A percentile compares a stretch with the other conserved stretches of the same genome.
Conservation (phyloP, 1,140 invertebrate species). For the Heliothis virescens region DNA sequence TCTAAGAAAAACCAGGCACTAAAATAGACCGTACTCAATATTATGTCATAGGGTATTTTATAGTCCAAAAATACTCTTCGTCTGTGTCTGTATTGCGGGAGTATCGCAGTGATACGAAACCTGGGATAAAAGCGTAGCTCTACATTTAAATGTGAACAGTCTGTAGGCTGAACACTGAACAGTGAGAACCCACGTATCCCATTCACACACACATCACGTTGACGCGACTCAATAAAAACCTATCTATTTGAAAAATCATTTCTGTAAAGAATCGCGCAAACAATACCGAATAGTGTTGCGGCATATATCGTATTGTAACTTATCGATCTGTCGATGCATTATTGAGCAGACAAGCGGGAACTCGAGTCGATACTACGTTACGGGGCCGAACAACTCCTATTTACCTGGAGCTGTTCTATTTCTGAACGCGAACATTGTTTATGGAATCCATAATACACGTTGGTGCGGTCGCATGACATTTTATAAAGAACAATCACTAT, state of each 20-base stretch:
- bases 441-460: conserved; percentile 74
- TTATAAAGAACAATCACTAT: conserved; percentile 58
- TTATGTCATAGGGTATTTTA: too few relatives aligned
- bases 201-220: conserved; percentile 23
- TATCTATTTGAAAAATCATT: conserved; percentile 45
- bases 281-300: conserved; percentile 54
- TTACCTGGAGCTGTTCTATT: conserved; percentile 72
- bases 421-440: conserved; percentile 75
- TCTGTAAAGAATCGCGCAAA: conserved; percentile 42
- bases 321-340: conserved; percentile 78
- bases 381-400: conserved; percentile 59
- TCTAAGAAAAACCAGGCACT: too few relatives aligned
- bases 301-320: conserved; percentile 53
- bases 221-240: conserved; percentile 32
- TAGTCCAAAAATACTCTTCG: too few relatives aligned
- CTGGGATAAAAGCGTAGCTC: not conserved
- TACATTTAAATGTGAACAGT: too few relatives aligned
- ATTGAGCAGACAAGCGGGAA: conserved; percentile 69
- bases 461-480: conserved; percentile 65
- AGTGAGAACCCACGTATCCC: not conserved
- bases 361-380: conserved; percentile 55
- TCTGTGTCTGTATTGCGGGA: too few relatives aligned
- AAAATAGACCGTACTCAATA: too few relatives aligned
- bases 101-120: too few relatives aligned
- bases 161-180: not conserved